Conservation (phyloP, 2,113 vertebrate species). For the Tympanuchus pallidicinctus region DNA sequence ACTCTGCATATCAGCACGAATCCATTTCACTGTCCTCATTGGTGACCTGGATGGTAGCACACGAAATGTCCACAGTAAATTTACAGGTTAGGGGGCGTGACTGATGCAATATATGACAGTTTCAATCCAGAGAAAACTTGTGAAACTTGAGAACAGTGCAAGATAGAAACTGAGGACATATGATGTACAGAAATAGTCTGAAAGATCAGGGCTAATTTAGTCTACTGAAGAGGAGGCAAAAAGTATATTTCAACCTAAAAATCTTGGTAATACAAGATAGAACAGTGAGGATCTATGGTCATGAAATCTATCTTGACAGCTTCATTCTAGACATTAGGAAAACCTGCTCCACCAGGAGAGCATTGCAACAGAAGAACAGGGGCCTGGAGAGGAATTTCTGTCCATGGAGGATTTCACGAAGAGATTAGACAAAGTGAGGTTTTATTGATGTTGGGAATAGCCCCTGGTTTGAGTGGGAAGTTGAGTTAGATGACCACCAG, state of each 20-base stretch:
- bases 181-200: background rate
- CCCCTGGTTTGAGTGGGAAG: background rate
- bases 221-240: background rate
- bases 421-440: background rate
- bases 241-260: background rate
- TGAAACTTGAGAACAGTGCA: background rate
- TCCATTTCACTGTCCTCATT: background rate
- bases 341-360: background rate
- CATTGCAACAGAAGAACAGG: background rate
- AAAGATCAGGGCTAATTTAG: background rate
- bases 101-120: background rate
- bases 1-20: background rate
- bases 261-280: background rate
- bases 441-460: background rate
- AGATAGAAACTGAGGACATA: background rate
- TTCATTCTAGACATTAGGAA: background rate
- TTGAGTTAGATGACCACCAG: background rate
- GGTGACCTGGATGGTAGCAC: background rate
- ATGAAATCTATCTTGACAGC: background rate
- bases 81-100: background rate
- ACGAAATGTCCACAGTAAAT: fast-evolving
- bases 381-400: background rate
- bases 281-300: background rate
- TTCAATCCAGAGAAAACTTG: background rate
- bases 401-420: background rate